Evolutionary conservation across 2,797 vertebrate genomes (phyloP).

Genomic region (Vireo griseus): DNA sequence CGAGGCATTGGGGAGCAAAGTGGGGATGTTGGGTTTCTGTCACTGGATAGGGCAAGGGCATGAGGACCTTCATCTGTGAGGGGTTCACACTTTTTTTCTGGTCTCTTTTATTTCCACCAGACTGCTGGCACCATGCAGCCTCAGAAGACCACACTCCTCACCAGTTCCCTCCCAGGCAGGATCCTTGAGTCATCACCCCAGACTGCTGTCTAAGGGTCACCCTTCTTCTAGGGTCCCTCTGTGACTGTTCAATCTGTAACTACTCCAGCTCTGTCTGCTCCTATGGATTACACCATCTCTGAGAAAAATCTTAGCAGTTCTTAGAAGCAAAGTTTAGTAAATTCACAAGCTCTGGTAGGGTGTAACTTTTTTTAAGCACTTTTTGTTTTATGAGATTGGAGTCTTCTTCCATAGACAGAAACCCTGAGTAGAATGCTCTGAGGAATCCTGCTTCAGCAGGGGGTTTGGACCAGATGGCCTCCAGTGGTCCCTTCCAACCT

Average conservation of each 20-base stretch:
- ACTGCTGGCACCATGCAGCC: neutral
- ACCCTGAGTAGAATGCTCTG: rapidly evolving
- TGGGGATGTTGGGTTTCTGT: neutral
- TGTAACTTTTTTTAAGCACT: neutral
- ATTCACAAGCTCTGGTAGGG: neutral
- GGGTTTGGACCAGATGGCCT: neutral
- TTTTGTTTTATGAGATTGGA: neutral
- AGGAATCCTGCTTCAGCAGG: neutral
- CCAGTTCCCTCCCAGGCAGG: neutral
- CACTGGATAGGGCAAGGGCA: rapidly evolving
- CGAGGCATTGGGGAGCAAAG: rapidly evolving
- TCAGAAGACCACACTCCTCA: neutral
- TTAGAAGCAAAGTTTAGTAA: neutral
- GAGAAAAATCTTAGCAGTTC: neutral
- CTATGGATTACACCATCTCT: neutral
- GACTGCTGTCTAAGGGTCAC: neutral
- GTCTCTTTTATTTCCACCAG: neutral
- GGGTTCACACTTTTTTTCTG: neutral
- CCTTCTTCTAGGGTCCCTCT: too few species aligned
- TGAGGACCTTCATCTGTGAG: neutral
- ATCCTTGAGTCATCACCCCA: neutral
- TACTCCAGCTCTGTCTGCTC: neutral
- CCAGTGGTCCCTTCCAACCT: neutral
- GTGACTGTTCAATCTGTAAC: neutral
- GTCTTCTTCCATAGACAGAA: neutral